Conservation (phyloP, 1,140 invertebrate species). For the Aleiodes sp. region DNA sequence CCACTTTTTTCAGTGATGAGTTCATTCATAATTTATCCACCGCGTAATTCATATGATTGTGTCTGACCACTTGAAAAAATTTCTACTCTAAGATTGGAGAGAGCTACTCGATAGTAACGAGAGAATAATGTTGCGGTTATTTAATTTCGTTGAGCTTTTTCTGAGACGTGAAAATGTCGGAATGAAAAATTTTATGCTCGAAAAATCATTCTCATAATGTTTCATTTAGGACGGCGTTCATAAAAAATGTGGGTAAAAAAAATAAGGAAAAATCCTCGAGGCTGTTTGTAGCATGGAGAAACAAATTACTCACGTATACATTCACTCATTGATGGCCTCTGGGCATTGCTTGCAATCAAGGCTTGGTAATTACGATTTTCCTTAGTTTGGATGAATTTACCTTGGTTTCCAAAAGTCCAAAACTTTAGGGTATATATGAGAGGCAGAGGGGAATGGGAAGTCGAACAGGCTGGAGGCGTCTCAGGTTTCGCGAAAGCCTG, state of each 20-base stretch:
- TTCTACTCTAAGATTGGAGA: neutral
- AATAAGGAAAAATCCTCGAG: too few relatives aligned
- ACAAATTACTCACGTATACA: conserved; percentile 7
- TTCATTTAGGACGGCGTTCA: too few relatives aligned
- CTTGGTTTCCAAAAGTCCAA: neutral
- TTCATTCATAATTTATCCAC: too few relatives aligned
- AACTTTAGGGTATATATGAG: neutral
- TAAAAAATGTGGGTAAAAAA: too few relatives aligned
- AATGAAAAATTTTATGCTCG: neutral
- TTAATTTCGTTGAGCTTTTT: neutral
- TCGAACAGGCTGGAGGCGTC: neutral
- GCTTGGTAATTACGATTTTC: neutral
- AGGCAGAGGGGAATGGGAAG: too few relatives aligned
- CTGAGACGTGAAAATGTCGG: neutral
- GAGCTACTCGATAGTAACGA: neutral
- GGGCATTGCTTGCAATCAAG: conserved; percentile 6
- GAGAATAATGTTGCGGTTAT: neutral
- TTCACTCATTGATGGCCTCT: neutral
- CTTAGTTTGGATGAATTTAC: conserved; percentile 10
- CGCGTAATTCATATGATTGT: too few relatives aligned
- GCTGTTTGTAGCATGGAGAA: too few relatives aligned
- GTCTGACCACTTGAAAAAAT: neutral
- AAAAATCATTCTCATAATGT: too few relatives aligned
- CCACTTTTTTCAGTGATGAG: too few relatives aligned
- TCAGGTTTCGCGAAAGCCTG: neutral